These are phyloP conservation scores for Grus americana DNA, from an alignment of 2,113 vertebrate species.

Conservation along the genomic window DNA sequence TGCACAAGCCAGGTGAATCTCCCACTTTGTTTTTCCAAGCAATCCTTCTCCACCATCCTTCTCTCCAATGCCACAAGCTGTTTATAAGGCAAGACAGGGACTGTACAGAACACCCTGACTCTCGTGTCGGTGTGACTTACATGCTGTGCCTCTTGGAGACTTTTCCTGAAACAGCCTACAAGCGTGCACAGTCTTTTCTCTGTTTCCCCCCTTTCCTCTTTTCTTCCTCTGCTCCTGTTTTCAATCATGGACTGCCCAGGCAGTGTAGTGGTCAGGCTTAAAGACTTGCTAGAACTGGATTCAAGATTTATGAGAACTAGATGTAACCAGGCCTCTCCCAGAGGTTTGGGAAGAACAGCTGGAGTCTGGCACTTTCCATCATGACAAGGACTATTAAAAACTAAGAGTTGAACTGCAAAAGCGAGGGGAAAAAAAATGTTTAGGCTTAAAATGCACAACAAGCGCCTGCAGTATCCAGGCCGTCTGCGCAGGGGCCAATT, in stretches of 20 bases:
- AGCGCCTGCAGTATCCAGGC: conserved; percentile 47
- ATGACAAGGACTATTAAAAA: conserved; percentile 79
- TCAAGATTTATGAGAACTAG: conserved; percentile 79
- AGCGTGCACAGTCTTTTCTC: neutral
- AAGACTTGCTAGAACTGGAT: conserved; percentile 78
- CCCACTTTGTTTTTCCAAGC: neutral
- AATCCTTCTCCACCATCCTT: neutral
- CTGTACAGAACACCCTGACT: neutral
- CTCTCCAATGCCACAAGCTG: neutral
- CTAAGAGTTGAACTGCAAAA: conserved; percentile 53
- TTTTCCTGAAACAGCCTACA: neutral
- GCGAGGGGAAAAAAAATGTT: neutral
- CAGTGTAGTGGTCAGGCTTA: conserved; percentile 71
- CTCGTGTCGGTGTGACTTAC: neutral
- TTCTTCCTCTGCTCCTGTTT: conserved; percentile 70
- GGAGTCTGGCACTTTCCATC: conserved; percentile 77
- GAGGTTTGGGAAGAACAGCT: conserved; percentile 81
- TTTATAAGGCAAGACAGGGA: neutral
- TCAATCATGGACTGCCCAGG: conserved; percentile 73
- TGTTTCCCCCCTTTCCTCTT: neutral
- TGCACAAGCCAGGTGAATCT: neutral
- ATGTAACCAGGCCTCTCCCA: conserved; percentile 80
- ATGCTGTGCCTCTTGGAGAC: neutral
- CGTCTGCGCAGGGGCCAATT: conserved; percentile 37
- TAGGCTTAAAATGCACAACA: conserved; percentile 63